Conservation (phyloP, 2,888 invertebrate genomes). For the Lissocephala sabroskyi region DNA sequence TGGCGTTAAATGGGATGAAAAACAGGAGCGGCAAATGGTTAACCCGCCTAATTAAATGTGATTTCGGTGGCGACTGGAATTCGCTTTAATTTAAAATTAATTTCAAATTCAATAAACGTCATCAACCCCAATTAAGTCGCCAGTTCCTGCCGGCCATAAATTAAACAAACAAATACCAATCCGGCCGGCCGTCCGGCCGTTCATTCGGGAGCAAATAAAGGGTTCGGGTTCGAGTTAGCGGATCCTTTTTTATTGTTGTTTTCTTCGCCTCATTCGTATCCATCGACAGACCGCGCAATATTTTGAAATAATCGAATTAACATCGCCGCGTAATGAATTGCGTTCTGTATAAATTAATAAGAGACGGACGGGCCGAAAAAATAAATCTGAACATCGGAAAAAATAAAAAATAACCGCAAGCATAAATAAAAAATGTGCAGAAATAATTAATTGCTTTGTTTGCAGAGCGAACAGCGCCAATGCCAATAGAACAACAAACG, state of each 20-base stretch:
- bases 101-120: conserved; percentile 42
- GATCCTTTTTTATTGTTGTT: background rate
- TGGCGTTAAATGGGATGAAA: background rate
- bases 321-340: conserved; percentile 26
- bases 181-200: too few species aligned
- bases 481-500: conserved; percentile 7
- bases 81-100: conserved; percentile 44
- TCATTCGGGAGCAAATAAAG: too few species aligned
- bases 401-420: conserved; percentile 2
- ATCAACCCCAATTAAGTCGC: conserved; percentile 38
- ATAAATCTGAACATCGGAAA: conserved; percentile 2
- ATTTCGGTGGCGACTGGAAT: conserved; percentile 42
- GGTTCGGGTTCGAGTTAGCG: too few species aligned
- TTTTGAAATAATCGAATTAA: conserved; percentile 33
- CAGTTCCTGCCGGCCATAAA: conserved; percentile 13
- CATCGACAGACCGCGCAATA: background rate
- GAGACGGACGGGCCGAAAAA: conserved; percentile 5
- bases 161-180: conserved; percentile 21
- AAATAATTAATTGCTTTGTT: conserved; percentile 37
- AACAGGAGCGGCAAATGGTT: conserved; percentile 16
- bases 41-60: conserved; percentile 47
- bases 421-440: conserved; percentile 24
- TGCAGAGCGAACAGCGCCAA: conserved; percentile 8
- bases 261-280: conserved; percentile 14
- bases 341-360: conserved; percentile 27